Evolutionary conservation across 2,888 invertebrate genomes (phyloP), one percentile per base, ranked within the genome.

Genomic region (Thereva unica): DNA sequence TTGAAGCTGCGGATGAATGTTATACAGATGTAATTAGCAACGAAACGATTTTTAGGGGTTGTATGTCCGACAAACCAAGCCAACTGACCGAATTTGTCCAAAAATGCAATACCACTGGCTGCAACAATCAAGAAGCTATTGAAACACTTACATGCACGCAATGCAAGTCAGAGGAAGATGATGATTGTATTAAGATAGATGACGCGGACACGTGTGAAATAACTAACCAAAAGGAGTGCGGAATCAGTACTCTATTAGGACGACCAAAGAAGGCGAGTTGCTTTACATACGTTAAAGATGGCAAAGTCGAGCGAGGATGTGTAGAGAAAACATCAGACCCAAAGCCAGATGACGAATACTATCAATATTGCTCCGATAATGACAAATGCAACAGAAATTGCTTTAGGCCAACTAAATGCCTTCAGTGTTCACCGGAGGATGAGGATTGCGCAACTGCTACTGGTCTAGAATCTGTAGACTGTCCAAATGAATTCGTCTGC

Each of bases 1-100:
- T 47, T 8, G 59, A 47, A 8, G 49, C 38, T 23, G 37, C 47
- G 8, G 59, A 59, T 9, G n/a, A n/a, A 5, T 59, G 59, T 38
- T 59, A 47, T 12, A 38, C 10, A 9, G 5, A 47, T 9, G 35
- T 10, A 9, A 37, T 59, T 37, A 47, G 40, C 47, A 47, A 12
- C 4, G 38, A 38, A n/a, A 37, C 10, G 1, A n/a, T 23, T 7
- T 3, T n/a, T 6, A n/a, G 59, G 12, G 59, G 59, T 8, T 59
- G 59, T 12, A 2, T 41, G 0, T 59, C 59, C 6, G 59, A 59
- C 5, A 23, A 40, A 0, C 6, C 37, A 0, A 47, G 59, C 9
- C 4, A 7, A 45, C 8, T 1, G 6, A 37, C 38, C 4, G 4
- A 12, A 9, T 59, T 45, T 23, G 7, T 23, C 1, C 23, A 9